Evolutionary conservation across 2,113 vertebrate species (phyloP).

Genomic region (Etheostoma spectabile): DNA sequence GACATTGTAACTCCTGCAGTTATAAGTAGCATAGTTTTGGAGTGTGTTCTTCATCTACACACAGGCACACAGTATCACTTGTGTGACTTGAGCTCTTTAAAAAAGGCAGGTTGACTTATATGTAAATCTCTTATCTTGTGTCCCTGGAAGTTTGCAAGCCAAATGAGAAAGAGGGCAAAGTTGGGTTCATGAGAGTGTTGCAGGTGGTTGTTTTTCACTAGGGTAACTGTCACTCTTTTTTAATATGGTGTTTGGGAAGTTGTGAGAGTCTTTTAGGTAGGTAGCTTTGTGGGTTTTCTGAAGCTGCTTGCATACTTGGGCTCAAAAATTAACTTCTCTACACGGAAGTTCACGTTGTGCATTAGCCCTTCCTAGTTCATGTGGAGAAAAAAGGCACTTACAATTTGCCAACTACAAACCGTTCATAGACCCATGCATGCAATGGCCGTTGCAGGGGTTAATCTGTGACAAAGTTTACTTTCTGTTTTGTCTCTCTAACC

Average conservation of each 20-base stretch:
- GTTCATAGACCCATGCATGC: not conserved
- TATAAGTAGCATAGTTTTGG: conserved; percentile 30
- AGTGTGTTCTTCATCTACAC: conserved; percentile 20
- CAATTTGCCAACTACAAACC: not conserved
- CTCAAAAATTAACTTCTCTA: conserved; percentile 39
- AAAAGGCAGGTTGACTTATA: conserved; percentile 56
- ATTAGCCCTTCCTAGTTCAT: conserved; percentile 8
- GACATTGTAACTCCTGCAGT: not conserved
- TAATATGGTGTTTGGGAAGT: not conserved
- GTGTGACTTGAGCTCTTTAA: conserved; percentile 54
- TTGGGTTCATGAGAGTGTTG: conserved; percentile 15
- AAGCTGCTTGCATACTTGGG: not conserved
- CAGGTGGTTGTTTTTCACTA: conserved; percentile 42
- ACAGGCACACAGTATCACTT: conserved; percentile 49
- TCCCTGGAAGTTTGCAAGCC: conserved; percentile 72
- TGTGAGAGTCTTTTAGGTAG: conserved; percentile 37
- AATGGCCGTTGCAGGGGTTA: not conserved
- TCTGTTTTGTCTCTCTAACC: conserved; percentile 6
- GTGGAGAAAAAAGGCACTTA: not conserved
- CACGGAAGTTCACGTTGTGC: conserved; percentile 18
- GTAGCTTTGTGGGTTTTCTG: conserved; percentile 50
- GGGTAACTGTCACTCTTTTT: conserved; percentile 49
- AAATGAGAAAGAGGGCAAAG: conserved; percentile 66
- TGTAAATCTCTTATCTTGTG: conserved; percentile 75
- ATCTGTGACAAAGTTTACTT: conserved; percentile 1